phyloP scores from a whole-genome alignment of 64 coral and sea anemone genomes.

The Montipora cactus region DNA sequence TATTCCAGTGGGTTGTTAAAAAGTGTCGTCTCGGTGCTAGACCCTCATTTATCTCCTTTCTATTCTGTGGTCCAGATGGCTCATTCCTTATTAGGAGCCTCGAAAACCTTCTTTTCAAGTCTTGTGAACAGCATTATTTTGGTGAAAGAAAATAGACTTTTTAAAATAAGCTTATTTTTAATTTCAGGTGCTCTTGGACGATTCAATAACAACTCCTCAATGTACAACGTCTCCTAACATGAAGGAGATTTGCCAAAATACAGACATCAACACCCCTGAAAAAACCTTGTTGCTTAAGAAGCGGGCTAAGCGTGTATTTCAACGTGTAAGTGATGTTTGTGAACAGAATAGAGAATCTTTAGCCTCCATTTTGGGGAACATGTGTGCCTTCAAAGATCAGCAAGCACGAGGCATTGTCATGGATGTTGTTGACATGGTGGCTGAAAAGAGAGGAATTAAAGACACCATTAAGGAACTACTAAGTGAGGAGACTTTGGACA shows the following conservation, averaged over 20 bases:
- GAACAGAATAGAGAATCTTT: conserved; percentile 51
- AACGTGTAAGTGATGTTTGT: neutral
- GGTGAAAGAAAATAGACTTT: no score
- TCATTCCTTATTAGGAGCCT: no score
- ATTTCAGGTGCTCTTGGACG: neutral
- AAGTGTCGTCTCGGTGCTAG: no score
- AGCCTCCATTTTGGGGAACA: conserved; percentile 37
- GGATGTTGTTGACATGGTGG: conserved; percentile 41
- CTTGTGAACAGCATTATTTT: no score
- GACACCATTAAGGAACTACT: conserved; percentile 31
- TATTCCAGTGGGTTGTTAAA: no score
- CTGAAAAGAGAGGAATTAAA: conserved; percentile 40
- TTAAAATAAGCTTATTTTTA: neutral
- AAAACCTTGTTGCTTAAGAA: neutral
- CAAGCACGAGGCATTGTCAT: conserved; percentile 58
- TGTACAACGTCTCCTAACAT: conserved; percentile 22
- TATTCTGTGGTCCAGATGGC: no score
- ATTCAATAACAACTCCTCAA: neutral
- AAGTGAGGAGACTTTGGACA: neutral
- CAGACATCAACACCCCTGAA: conserved; percentile 41
- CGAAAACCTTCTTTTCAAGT: no score
- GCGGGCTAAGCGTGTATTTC: no score
- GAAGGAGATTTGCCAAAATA: conserved; percentile 48
- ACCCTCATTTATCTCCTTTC: no score
- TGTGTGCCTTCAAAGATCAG: conserved; percentile 62